A percentile compares a stretch with the other conserved stretches of the same genome.
These are phyloP conservation scores for Platycercus adscitus DNA, from an alignment of 2,113 vertebrate species.

Conservation along the genomic window DNA sequence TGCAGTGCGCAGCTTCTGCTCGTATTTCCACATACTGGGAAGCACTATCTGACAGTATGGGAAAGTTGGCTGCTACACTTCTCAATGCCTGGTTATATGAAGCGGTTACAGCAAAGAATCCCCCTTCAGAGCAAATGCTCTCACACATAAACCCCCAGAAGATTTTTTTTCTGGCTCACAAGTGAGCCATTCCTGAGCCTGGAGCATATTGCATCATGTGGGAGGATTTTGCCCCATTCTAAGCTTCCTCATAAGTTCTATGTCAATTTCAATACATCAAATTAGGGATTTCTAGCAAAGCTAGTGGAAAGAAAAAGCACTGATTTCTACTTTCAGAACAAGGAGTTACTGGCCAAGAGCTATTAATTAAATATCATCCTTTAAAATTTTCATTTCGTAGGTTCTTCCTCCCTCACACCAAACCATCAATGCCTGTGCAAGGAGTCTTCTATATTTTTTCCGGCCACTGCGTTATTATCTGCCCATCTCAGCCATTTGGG, in stretches of 20 bases:
- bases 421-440: neutral
- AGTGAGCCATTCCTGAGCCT: neutral
- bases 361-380: neutral
- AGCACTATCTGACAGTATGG: neutral
- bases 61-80: neutral
- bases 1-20: neutral
- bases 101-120: neutral
- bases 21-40: neutral
- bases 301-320: neutral
- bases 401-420: neutral
- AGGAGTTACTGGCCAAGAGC: neutral
- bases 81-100: neutral
- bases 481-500: neutral
- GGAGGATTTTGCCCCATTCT: neutral
- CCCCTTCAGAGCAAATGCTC: neutral
- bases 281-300: slow-evolving; percentile 5
- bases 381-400: neutral
- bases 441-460: neutral
- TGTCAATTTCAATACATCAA: slow-evolving; percentile 14
- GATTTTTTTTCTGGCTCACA: neutral
- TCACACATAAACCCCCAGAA: neutral
- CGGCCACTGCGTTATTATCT: neutral
- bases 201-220: neutral
- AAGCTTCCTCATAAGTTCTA: slow-evolving; percentile 9
- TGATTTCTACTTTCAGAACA: neutral